These are phyloP conservation scores for Antrozous pallidus DNA, from an alignment of 2,797 vertebrate species.

Conservation along the genomic window DNA sequence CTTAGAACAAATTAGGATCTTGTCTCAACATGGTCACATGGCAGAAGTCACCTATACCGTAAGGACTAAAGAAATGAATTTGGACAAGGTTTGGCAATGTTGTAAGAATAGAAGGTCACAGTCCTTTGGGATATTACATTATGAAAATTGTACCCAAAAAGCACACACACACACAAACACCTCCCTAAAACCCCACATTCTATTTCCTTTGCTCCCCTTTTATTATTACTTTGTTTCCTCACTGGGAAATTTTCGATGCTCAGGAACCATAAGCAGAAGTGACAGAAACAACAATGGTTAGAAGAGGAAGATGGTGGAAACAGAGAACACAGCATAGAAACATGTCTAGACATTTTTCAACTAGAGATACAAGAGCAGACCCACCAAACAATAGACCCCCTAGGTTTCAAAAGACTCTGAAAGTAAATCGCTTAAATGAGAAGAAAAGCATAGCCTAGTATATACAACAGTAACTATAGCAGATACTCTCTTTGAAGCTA, in stretches of 20 bases:
- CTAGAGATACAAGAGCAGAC: background rate
- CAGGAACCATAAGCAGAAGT: background rate
- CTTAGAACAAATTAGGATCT: background rate
- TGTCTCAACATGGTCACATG: slow-evolving; percentile 10
- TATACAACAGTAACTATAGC: background rate
- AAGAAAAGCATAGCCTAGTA: background rate
- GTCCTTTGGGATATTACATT: background rate
- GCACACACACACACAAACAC: background rate
- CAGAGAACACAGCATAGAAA: background rate
- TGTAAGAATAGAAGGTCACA: slow-evolving; percentile 27
- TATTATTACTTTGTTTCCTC: slow-evolving; percentile 23
- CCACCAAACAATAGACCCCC: background rate
- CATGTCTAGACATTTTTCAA: background rate
- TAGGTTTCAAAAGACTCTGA: slow-evolving; percentile 4
- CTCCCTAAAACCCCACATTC: background rate
- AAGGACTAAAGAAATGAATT: background rate
- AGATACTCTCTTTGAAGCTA: background rate
- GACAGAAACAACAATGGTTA: background rate
- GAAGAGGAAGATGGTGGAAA: background rate
- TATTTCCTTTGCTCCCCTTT: background rate
- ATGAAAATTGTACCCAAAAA: background rate
- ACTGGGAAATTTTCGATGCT: background rate
- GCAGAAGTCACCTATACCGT: background rate
- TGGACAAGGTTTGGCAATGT: background rate
- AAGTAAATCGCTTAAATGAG: background rate